These are phyloP conservation scores for Alligator sinensis DNA, from an alignment of 2,113 vertebrate genomes.

Conservation along the genomic window DNA sequence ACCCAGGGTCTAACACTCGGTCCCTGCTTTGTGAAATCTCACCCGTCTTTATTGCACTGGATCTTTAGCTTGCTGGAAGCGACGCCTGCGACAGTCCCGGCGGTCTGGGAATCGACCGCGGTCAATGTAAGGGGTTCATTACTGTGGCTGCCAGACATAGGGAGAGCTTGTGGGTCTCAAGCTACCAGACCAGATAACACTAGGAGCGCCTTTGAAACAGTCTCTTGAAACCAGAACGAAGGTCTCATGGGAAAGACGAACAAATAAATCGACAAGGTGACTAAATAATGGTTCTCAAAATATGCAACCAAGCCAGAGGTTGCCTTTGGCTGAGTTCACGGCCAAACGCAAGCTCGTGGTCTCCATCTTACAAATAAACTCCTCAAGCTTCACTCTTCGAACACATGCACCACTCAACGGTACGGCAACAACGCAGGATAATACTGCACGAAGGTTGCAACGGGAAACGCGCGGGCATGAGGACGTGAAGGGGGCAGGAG, in stretches of 20 bases:
- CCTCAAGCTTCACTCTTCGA: neutral
- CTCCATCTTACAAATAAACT: neutral
- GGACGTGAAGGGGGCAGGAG: neutral
- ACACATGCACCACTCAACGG: too few relatives aligned
- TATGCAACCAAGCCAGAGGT: neutral
- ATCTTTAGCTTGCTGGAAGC: neutral
- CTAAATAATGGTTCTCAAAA: neutral
- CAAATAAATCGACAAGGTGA: too few relatives aligned
- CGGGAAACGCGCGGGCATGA: neutral
- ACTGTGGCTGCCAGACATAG: neutral
- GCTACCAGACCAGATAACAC: neutral
- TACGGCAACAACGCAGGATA: neutral
- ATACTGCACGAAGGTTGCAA: neutral
- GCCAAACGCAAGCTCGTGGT: neutral
- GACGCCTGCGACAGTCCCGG: neutral
- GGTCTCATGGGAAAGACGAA: too few relatives aligned
- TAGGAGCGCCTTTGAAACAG: neutral
- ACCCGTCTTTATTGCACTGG: neutral
- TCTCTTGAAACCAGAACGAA: neutral
- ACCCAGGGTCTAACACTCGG: too few relatives aligned
- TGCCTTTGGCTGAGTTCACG: neutral
- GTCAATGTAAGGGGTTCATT: neutral
- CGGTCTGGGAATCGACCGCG: neutral
- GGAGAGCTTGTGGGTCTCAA: neutral
- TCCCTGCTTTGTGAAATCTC: neutral